Conservation (phyloP, 2,113 vertebrate genomes). For the Furnarius figulus region DNA sequence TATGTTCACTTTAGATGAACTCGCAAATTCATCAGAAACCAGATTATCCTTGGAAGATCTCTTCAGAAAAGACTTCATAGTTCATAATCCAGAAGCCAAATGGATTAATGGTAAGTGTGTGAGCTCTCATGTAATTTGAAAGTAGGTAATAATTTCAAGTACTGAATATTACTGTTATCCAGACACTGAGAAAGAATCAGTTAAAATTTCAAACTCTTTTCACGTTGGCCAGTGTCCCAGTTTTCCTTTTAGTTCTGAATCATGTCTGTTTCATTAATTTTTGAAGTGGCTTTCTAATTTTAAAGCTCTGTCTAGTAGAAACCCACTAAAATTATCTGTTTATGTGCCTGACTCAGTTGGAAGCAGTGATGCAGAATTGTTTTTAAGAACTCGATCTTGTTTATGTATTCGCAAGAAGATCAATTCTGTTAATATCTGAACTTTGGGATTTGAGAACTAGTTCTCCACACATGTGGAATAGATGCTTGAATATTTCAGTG, state of each 20-base stretch:
- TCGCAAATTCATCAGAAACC: constrained; percentile 86
- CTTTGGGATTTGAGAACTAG: background rate
- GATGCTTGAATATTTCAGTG: background rate
- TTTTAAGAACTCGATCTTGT: background rate
- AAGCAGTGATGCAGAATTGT: background rate
- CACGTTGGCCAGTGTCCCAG: background rate
- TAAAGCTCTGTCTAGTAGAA: background rate
- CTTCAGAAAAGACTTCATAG: constrained; percentile 86
- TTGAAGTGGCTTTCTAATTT: constrained; percentile 39
- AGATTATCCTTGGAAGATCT: constrained; percentile 92
- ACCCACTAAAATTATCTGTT: background rate
- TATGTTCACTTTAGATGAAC: constrained; percentile 81
- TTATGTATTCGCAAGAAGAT: background rate
- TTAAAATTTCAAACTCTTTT: background rate
- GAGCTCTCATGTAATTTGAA: background rate
- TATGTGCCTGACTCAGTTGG: background rate
- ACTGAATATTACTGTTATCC: background rate
- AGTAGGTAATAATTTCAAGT: background rate
- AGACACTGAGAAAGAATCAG: background rate
- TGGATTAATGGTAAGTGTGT: constrained; percentile 92
- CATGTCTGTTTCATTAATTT: background rate
- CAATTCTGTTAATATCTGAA: background rate
- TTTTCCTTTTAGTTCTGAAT: background rate
- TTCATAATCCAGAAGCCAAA: constrained; percentile 89
- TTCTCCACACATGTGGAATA: background rate